A percentile compares a stretch with the other conserved stretches of the same genome.
phyloP scores from a whole-genome alignment of 2,113 vertebrate genomes.

The Todiramphus chloris region DNA sequence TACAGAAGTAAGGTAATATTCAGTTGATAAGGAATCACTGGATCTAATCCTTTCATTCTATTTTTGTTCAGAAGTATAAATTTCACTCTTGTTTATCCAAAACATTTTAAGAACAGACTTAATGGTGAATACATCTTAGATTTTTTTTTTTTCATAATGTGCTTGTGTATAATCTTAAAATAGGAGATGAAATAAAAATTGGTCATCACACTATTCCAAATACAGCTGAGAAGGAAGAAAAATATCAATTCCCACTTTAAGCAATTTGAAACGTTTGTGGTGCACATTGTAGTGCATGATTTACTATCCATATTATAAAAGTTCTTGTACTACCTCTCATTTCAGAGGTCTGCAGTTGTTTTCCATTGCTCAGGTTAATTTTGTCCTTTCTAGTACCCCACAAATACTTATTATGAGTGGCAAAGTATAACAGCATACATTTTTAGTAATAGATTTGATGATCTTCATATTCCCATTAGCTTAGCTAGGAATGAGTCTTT shows the following conservation, averaged over 20 bases:
- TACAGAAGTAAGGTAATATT: not conserved
- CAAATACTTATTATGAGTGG: not conserved
- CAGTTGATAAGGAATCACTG: not conserved
- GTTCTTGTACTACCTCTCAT: not conserved
- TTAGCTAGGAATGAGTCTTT: not conserved
- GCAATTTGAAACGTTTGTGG: not conserved
- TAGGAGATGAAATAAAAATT: not conserved
- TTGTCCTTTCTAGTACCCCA: not conserved
- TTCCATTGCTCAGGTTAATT: not conserved
- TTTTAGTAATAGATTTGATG: not conserved
- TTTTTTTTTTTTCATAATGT: not conserved
- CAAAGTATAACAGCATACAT: not conserved
- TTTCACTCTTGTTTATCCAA: not conserved
- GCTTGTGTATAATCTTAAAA: not conserved
- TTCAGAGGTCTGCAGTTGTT: not conserved
- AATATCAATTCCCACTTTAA: not conserved
- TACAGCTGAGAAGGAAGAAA: not conserved
- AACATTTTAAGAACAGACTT: not conserved
- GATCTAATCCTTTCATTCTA: not conserved
- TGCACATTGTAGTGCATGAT: not conserved
- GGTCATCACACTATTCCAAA: not conserved
- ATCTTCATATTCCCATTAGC: not conserved
- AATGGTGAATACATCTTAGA: not conserved
- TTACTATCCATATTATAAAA: not conserved
- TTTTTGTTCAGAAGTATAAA: not conserved